Evolutionary conservation across 2,888 invertebrate genomes (phyloP).

Genomic region (Lycaena phlaeas): DNA sequence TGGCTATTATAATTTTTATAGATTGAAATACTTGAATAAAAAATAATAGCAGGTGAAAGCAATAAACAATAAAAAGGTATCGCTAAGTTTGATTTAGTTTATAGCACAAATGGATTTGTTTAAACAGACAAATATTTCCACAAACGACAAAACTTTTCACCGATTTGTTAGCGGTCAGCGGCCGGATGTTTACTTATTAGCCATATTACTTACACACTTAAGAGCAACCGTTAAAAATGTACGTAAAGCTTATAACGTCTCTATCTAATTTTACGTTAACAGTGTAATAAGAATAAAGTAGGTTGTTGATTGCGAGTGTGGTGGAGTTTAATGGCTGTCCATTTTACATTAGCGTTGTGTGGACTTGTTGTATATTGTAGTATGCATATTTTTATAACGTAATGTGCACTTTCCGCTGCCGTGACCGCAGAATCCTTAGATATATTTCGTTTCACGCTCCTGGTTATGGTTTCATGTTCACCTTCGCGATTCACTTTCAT

Average conservation of each 20-base stretch:
- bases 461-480: conserved; percentile 41
- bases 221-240: conserved; percentile 45
- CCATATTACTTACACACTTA: conserved; percentile 46
- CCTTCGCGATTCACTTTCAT: conserved; percentile 49
- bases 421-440: conserved; percentile 45
- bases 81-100: too few relatives aligned
- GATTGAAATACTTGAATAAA: too few relatives aligned
- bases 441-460: conserved; percentile 42
- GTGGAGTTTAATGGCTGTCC: conserved; percentile 22
- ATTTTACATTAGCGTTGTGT: conserved; percentile 31
- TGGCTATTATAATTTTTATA: too few relatives aligned
- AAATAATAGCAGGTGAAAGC: too few relatives aligned
- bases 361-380: conserved; percentile 11
- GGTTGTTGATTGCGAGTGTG: conserved; percentile 34
- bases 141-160: conserved; percentile 21
- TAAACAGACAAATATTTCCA: conserved; percentile 1
- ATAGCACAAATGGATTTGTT: too few relatives aligned
- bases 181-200: conserved; percentile 58
- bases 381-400: conserved; percentile 14
- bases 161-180: conserved; percentile 47
- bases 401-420: conserved; percentile 21
- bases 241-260: conserved; percentile 35
- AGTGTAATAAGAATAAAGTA: conserved; percentile 38
- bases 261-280: conserved; percentile 43
- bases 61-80: too few relatives aligned